A percentile compares a stretch with the other conserved stretches of the same genome.
Conservation (phyloP, 2,113 vertebrate species). For the Amazona vittata region DNA sequence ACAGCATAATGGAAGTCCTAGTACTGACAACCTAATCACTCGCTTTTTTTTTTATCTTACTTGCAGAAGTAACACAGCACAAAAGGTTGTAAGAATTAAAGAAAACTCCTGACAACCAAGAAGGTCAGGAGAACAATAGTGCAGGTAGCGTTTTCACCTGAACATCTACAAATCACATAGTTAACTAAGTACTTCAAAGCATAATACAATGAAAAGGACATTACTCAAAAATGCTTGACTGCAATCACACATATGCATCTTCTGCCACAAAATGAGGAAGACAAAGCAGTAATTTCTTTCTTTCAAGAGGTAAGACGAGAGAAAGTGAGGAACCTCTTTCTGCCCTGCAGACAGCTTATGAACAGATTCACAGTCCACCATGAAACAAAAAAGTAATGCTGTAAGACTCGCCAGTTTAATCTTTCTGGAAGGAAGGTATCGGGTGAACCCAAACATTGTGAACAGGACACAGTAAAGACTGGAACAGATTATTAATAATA, state of each 20-base stretch:
- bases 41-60: not conserved
- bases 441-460: not conserved
- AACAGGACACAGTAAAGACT: not conserved
- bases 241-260: not conserved
- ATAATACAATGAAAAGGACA: not conserved
- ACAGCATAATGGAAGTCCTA: not conserved
- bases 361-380: not conserved
- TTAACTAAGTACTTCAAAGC: not conserved
- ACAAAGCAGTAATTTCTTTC: not conserved
- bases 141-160: not conserved
- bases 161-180: not conserved
- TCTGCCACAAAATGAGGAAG: not conserved
- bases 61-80: not conserved
- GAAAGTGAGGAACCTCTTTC: not conserved
- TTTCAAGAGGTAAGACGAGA: not conserved
- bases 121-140: not conserved
- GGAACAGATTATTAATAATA: not conserved
- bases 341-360: not conserved
- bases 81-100: rapidly evolving
- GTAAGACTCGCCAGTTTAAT: not conserved
- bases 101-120: not conserved
- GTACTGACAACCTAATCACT: not conserved
- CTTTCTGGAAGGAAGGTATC: not conserved
- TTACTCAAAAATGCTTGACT: not conserved
- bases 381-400: not conserved